phyloP scores from a whole-genome alignment of 2,797 vertebrate species.

The Centropyge bicolor region DNA sequence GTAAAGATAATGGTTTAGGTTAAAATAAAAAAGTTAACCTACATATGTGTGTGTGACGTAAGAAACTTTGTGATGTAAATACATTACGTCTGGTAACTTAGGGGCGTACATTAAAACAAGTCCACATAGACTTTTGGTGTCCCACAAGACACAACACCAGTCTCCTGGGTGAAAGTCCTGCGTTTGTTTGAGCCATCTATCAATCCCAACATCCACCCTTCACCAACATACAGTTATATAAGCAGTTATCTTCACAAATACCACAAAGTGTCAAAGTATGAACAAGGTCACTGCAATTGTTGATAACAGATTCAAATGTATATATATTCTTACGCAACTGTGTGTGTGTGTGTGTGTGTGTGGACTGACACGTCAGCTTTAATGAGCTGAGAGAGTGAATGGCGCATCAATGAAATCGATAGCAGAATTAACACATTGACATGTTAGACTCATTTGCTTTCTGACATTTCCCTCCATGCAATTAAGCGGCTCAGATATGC shows the following conservation, averaged over 20 bases:
- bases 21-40: no score
- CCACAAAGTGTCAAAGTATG: neutral
- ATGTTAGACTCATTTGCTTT: constrained; percentile 81
- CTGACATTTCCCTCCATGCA: constrained; percentile 81
- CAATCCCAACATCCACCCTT: no score
- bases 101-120: no score
- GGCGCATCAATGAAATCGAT: constrained; percentile 80
- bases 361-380: constrained; percentile 70
- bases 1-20: no score
- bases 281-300: neutral
- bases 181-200: no score
- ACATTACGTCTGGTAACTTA: no score
- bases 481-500: constrained; percentile 82
- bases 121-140: no score
- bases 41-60: no score
- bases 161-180: no score
- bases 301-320: constrained; percentile 2
- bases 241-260: neutral
- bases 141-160: no score
- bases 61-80: no score
- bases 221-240: neutral
- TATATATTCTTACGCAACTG: neutral
- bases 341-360: constrained; percentile 19
- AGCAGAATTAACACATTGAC: constrained; percentile 84
- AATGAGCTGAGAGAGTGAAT: constrained; percentile 79